Evolutionary conservation across 1,140 invertebrate species (phyloP).

Genomic region (Copidosoma floridanum): DNA sequence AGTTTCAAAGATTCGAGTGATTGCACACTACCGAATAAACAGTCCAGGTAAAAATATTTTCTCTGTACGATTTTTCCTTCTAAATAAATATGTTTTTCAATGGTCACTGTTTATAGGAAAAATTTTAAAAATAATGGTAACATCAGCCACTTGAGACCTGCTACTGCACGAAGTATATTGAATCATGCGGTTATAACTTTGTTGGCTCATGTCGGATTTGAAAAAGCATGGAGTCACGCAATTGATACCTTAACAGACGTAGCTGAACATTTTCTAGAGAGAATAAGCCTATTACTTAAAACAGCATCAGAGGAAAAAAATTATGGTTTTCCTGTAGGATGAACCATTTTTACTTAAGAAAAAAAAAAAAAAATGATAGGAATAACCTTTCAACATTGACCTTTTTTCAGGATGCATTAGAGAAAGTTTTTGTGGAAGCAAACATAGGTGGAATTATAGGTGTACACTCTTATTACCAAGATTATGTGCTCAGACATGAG

Average conservation of each 20-base stretch:
- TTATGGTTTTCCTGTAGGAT: slow-evolving; percentile 59
- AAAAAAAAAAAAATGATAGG: too few relatives aligned
- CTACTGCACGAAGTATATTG: slow-evolving; percentile 44
- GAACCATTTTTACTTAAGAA: background rate
- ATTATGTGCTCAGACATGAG: slow-evolving; percentile 57
- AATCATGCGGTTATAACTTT: slow-evolving; percentile 49
- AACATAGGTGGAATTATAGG: slow-evolving; percentile 56
- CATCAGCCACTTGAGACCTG: slow-evolving; percentile 40
- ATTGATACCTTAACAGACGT: slow-evolving; percentile 60
- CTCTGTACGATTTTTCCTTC: background rate
- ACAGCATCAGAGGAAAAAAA: slow-evolving; percentile 56
- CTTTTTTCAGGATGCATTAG: slow-evolving; percentile 57
- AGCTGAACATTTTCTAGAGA: slow-evolving; percentile 57
- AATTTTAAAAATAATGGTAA: slow-evolving; percentile 32
- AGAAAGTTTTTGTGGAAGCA: slow-evolving; percentile 61
- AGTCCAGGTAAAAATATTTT: slow-evolving; percentile 33
- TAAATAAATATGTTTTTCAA: background rate
- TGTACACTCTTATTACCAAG: slow-evolving; percentile 59
- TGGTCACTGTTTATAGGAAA: slow-evolving; percentile 25
- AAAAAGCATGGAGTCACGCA: slow-evolving; percentile 55
- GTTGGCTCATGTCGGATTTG: slow-evolving; percentile 55
- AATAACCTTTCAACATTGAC: too few relatives aligned
- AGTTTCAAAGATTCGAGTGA: slow-evolving; percentile 34
- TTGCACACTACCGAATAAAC: slow-evolving; percentile 32
- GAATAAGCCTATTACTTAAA: slow-evolving; percentile 57